phyloP scores from a whole-genome alignment of 2,797 vertebrate genomes.

The Cichlasoma orientale region DNA sequence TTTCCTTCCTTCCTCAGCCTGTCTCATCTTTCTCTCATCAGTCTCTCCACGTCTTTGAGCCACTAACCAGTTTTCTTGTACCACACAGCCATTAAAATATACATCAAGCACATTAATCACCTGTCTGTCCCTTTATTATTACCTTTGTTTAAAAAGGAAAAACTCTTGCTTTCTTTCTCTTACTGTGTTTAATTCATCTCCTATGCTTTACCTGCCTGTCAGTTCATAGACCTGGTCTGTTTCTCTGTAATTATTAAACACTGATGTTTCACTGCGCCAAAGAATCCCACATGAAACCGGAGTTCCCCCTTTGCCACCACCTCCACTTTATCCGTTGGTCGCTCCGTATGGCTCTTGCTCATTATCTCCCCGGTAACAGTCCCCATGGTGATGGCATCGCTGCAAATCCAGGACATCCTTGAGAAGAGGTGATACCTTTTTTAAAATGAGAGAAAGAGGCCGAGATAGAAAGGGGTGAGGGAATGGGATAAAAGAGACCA shows the following conservation, averaged over 20 bases:
- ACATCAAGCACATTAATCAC: constrained; percentile 70
- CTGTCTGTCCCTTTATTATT: constrained; percentile 9
- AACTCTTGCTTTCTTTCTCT: not conserved
- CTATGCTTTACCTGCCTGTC: constrained; percentile 7
- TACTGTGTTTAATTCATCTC: constrained; percentile 12
- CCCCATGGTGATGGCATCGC: constrained; percentile 77
- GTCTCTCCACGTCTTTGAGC: constrained; percentile 31
- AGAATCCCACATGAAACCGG: constrained; percentile 10
- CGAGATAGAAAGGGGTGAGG: constrained; percentile 26
- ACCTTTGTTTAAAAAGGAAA: not conserved
- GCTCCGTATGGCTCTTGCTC: constrained; percentile 33
- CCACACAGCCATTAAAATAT: constrained; percentile 73
- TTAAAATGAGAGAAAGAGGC: constrained; percentile 39
- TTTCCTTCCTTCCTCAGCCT: not conserved
- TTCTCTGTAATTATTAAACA: not conserved
- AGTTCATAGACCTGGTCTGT: not conserved
- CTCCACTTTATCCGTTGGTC: constrained; percentile 31
- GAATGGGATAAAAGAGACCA: constrained; percentile 32
- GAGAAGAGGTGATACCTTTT: constrained; percentile 64
- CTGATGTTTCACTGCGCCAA: constrained; percentile 22
- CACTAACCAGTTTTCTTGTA: constrained; percentile 54
- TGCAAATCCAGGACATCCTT: constrained; percentile 82
- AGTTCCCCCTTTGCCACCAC: not conserved
- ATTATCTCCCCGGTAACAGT: constrained; percentile 79
- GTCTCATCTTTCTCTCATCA: constrained; percentile 40